Base-by-base conservation (phyloP, 2,888 invertebrate species). In the Orthosia incerta region DNA sequence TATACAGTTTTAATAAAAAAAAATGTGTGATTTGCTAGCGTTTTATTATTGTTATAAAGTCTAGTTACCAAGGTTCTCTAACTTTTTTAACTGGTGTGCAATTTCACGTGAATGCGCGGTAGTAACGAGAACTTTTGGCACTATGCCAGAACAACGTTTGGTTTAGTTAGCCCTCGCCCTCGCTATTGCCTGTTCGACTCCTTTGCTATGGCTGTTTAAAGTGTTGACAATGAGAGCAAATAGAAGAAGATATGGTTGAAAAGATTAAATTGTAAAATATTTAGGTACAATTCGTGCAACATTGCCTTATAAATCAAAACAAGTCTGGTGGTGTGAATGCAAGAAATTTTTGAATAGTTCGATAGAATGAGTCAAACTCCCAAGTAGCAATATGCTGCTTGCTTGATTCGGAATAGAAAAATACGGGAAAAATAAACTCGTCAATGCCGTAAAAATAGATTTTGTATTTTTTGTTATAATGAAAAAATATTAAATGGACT, bases 61-160 rank as follows among this genome's bases (percentile, higher is more conserved):
- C 45, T 50, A 18, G 61, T 46, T 26, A 23, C 63, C 63, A 46
- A 46, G 53, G 13, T 4, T 55, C 18, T n/a, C 46, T 50, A 55
- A 46, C 15, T 12, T 55, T 31, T 67, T 26, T 48, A 74, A 78
- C 69, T 70, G 23, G 51, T 67, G 67, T 63, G 51, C 69, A 70
- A 51, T 76, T 64, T 63, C 46, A 60, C 50, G 61, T 65, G 50
- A 77, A 82, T 31, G 39, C 77, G 46, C 64, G 56, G 16, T 48
- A 60, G 51, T 68, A 53, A 66, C 56, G 57, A 57, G 70, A 31
- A 61, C 23, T 62, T 39, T 74, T 82, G 79, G 71, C 66, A 66
- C 31, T n/a, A 20, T 55, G 74, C 83, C 83, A 79, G 63, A 39
- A 16, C 56, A 53, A 23, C 64, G 23, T 64, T 68, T 61, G 50